Conservation (phyloP, 1,140 invertebrate genomes). For the Parapsyche elsis region DNA sequence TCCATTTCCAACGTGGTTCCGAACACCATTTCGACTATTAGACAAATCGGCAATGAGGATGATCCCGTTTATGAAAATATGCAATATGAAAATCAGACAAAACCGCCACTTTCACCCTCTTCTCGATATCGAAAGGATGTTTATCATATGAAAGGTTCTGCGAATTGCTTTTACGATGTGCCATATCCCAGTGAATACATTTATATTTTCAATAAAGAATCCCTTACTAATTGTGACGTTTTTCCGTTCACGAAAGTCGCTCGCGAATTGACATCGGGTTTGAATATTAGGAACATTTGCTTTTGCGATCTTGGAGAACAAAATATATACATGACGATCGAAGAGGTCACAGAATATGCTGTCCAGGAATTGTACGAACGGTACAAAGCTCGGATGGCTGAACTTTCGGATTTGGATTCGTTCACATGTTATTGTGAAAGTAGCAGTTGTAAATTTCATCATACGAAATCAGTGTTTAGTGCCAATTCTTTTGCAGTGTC, state of each 20-base stretch:
- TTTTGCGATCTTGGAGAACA: conserved; percentile 61
- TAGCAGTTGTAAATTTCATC: conserved; percentile 60
- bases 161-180: conserved; percentile 64
- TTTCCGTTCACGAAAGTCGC: conserved; percentile 59
- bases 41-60: conserved; percentile 29
- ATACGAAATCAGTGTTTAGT: conserved; percentile 53
- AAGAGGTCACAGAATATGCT: background rate
- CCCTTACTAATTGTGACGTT: conserved; percentile 58
- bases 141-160: conserved; percentile 65
- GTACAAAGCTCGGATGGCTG: background rate
- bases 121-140: conserved; percentile 52
- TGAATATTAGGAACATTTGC: conserved; percentile 64
- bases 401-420: conserved; percentile 37
- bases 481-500: conserved; percentile 20
- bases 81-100: conserved; percentile 13
- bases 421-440: conserved; percentile 65
- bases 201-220: conserved; percentile 65
- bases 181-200: conserved; percentile 63
- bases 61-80: conserved; percentile 49
- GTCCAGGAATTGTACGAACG: background rate
- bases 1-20: no score
- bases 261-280: conserved; percentile 58
- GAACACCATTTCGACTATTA: conserved; percentile 33
- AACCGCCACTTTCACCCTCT: background rate
- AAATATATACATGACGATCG: background rate